A percentile compares a stretch with the other conserved stretches of the same genome.
Conservation (phyloP, 2,888 invertebrate species). For the Eristalinus aeneus region DNA sequence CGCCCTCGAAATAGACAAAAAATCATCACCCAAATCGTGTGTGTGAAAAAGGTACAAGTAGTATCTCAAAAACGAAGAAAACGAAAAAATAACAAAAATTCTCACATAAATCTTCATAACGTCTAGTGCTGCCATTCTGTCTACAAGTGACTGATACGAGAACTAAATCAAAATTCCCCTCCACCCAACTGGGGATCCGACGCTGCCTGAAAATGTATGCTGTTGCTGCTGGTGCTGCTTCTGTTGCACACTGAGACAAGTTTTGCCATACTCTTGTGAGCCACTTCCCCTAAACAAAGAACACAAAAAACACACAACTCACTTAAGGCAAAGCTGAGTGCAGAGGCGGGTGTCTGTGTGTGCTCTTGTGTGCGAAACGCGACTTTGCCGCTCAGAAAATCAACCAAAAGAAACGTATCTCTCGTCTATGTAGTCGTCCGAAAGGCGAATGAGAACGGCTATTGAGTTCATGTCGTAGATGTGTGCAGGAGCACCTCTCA, state of each 20-base stretch:
- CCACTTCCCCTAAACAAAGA: conserved; percentile 56
- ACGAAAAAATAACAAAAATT: conserved; percentile 47
- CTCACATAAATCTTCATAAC: conserved; percentile 71
- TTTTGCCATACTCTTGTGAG: conserved; percentile 48
- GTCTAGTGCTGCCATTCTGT: conserved; percentile 72
- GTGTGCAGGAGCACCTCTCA: not conserved
- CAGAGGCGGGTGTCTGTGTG: conserved; percentile 8
- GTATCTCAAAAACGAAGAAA: conserved; percentile 30
- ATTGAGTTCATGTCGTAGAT: conserved; percentile 19
- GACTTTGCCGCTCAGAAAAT: conserved; percentile 24
- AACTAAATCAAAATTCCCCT: conserved; percentile 71
- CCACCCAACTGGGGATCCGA: conserved; percentile 35
- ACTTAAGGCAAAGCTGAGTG: conserved; percentile 58
- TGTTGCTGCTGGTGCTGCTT: conserved; percentile 11
- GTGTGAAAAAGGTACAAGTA: conserved; percentile 17
- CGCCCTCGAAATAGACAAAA: conserved; percentile 44
- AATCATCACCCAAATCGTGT: not conserved
- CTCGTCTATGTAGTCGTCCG: conserved; percentile 35
- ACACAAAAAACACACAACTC: conserved; percentile 46
- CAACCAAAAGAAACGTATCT: conserved; percentile 17
- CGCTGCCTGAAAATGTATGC: conserved; percentile 5
- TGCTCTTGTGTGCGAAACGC: conserved; percentile 35
- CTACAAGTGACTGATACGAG: conserved; percentile 71
- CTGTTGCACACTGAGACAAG: conserved; percentile 39
- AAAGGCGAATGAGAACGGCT: conserved; percentile 64